phyloP scores from a whole-genome alignment of 2,113 vertebrate genomes.

The Mugil cephalus region DNA sequence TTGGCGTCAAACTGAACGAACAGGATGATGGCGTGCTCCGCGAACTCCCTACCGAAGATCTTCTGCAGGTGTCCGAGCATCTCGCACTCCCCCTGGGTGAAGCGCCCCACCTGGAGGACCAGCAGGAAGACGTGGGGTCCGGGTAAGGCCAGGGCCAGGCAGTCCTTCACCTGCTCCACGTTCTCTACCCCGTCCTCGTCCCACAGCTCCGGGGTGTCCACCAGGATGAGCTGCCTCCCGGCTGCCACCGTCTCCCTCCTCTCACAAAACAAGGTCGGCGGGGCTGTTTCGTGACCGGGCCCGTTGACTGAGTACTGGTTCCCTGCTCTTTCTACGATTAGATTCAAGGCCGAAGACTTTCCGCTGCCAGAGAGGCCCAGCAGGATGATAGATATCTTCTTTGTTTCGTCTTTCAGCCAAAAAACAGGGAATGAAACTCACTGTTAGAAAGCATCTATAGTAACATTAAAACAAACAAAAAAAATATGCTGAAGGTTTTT shows the following conservation, averaged over 20 bases:
- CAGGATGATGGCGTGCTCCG: constrained; percentile 48
- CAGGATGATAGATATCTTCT: constrained; percentile 50
- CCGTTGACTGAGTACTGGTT: constrained; percentile 20
- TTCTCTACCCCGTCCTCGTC: constrained; percentile 57
- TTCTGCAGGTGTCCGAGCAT: constrained; percentile 55
- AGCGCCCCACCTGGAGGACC: constrained; percentile 60
- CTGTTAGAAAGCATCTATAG: not conserved
- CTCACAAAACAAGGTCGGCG: constrained; percentile 25
- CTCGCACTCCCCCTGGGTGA: constrained; percentile 62
- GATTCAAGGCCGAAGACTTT: constrained; percentile 53
- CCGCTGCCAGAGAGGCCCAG: constrained; percentile 66
- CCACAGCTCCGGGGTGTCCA: constrained; percentile 69
- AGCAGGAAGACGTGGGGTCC: constrained; percentile 63
- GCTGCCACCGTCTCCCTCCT: constrained; percentile 35
- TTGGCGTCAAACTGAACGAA: constrained; percentile 34
- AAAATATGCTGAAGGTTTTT: too few species aligned
- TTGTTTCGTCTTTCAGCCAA: constrained; percentile 14
- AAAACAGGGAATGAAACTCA: not conserved
- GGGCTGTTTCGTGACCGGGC: not conserved
- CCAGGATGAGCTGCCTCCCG: constrained; percentile 43
- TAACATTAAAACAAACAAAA: not conserved
- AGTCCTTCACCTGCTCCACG: constrained; percentile 57
- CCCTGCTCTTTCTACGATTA: constrained; percentile 46
- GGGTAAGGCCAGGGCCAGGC: constrained; percentile 55
- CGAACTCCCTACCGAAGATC: constrained; percentile 47